These are phyloP conservation scores for Peromyscus nudipes DNA, from an alignment of 2,797 vertebrate genomes.

Conservation along the genomic window DNA sequence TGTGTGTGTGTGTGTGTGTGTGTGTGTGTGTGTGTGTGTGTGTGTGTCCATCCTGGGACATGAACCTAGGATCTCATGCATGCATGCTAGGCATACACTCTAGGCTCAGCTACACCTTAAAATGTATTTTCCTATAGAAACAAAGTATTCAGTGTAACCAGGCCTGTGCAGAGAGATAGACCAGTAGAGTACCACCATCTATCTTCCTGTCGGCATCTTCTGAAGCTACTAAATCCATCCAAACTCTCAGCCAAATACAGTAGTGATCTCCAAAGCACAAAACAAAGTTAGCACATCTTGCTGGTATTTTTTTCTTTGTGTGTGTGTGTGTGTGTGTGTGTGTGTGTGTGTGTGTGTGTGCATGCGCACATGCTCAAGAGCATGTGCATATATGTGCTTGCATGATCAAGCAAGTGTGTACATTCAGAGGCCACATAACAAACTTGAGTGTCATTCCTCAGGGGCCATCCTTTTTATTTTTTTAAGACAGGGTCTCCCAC, in stretches of 20 bases:
- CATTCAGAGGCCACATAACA: not conserved
- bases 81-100: not conserved
- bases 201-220: not conserved
- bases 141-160: not conserved
- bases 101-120: not conserved
- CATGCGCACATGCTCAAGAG: fast-evolving
- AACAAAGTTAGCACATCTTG: not conserved
- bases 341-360: not conserved
- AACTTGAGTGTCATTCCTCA: not conserved
- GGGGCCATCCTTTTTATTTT: too few relatives aligned
- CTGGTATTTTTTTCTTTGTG: not conserved
- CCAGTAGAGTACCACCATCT: not conserved
- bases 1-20: not conserved
- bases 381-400: not conserved
- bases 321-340: not conserved
- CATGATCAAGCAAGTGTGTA: not conserved
- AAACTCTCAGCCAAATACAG: not conserved
- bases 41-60: not conserved
- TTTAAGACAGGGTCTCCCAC: not conserved
- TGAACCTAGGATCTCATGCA: not conserved
- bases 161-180: too few relatives aligned
- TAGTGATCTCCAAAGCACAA: not conserved
- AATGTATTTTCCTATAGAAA: not conserved
- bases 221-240: not conserved
- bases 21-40: not conserved